phyloP scores from a whole-genome alignment of 2,113 vertebrate species.

The Panthera leo region DNA sequence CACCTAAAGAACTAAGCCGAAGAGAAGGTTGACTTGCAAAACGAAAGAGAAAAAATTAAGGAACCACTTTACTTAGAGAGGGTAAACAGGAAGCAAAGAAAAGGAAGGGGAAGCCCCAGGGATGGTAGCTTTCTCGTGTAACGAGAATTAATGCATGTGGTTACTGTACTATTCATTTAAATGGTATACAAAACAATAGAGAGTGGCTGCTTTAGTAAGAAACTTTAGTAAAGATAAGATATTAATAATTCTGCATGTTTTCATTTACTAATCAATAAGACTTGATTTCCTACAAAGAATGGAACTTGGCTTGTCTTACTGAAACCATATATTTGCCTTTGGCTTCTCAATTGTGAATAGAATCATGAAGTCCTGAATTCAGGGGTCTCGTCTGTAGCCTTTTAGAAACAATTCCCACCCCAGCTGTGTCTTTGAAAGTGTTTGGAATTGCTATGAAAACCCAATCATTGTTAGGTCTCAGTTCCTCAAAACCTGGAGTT shows the following conservation, averaged over 20 bases:
- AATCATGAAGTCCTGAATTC: not conserved
- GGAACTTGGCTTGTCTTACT: not conserved
- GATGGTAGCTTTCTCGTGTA: not conserved
- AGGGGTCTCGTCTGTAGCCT: not conserved
- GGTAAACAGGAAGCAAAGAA: not conserved
- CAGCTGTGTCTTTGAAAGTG: not conserved
- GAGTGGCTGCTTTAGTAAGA: not conserved
- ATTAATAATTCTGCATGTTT: not conserved
- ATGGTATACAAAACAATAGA: not conserved
- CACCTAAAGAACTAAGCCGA: not conserved
- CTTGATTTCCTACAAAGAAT: not conserved
- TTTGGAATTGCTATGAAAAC: not conserved
- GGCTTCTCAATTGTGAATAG: not conserved
- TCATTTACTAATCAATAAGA: not conserved
- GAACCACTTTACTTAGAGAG: not conserved
- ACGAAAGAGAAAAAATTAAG: not conserved
- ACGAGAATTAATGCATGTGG: not conserved
- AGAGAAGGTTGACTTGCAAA: conserved; percentile 9
- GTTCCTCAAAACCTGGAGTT: not conserved
- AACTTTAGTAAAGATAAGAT: not conserved
- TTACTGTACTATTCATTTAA: not conserved
- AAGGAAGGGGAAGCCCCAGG: not conserved
- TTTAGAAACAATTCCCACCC: not conserved
- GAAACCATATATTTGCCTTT: not conserved
- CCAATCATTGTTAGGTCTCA: not conserved